Base-by-base conservation (phyloP, 2,113 vertebrate genomes). In the Amazona vittata region DNA sequence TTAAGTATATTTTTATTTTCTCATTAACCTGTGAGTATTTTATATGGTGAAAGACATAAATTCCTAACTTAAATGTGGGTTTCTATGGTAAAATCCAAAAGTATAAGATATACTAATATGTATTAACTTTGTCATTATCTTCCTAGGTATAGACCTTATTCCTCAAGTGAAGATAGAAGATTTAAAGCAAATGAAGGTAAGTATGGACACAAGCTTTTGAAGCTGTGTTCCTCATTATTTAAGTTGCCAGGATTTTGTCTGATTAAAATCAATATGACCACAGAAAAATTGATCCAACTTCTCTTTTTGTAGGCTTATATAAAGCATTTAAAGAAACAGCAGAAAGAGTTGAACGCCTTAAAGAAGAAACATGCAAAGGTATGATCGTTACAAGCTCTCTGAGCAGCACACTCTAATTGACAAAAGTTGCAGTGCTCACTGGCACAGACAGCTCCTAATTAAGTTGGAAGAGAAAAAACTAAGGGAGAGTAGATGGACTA, bases 321-420 rank as follows among this genome's bases (percentile, higher is more conserved):
- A 92, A 99, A 99, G 83, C 98, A 99, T 95, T 97, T 99, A 90
- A 99, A 99, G 98, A 99, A 99, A 92, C 99, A 99, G 63, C 99
- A 99, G 97, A 99, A 99, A 93, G 99, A 99, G 77, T 97, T 99
- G 80, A 99, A 95, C 96, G 77, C 98, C 94, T 97, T 99, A 95
- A 99, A 99, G 98, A 99, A 99, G 98, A 99, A 99, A 60, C 99
- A 99, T 74, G 97, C 98, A 76, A 99, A 99, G 99, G 99, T 99
- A 98, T 28, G 97, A 37, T 86, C 20, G 12, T 41, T 37, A 46
- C 49, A 74, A 52, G 24, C n/a, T 73, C 49, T 70, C 62, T 76
- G 57, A 92, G 49, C 41, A 63, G 5, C 41, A 47, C 3, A 25
- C 25, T 50, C 8, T 60, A 6, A 49, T 1, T 80, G 57, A 12